Conservation (phyloP, 2,113 vertebrate genomes). For the Lagenorhynchus albirostris region DNA sequence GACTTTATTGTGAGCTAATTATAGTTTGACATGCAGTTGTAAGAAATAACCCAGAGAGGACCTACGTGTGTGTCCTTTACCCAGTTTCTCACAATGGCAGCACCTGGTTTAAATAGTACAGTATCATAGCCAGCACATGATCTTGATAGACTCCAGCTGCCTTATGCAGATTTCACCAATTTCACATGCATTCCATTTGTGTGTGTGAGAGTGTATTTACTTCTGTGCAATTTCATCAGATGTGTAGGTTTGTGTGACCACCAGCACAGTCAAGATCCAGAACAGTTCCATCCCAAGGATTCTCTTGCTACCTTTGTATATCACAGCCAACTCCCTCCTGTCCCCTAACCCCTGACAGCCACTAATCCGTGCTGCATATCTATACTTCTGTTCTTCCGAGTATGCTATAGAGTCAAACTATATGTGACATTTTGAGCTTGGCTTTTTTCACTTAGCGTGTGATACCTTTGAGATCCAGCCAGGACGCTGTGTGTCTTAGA, state of each 20-base stretch:
- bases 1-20: not conserved
- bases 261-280: not conserved
- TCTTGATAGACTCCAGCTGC: no score
- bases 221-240: not conserved
- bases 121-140: not conserved
- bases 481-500: no score
- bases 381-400: not conserved
- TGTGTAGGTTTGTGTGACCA: not conserved
- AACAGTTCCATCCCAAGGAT: not conserved
- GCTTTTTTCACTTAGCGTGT: not conserved
- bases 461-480: not conserved
- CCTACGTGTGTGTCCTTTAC: fast-evolving
- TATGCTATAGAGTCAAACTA: not conserved
- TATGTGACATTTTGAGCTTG: not conserved
- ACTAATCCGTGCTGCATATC: fast-evolving
- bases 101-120: not conserved
- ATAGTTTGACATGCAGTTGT: not conserved
- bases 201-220: not conserved
- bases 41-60: not conserved
- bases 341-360: not conserved
- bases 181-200: not conserved
- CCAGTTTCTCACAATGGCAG: not conserved
- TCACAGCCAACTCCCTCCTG: not conserved
- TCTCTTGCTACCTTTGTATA: not conserved
- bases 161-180: not conserved